Base-by-base conservation (phyloP, 1,140 invertebrate species). In the Drosophila murphyi region DNA sequence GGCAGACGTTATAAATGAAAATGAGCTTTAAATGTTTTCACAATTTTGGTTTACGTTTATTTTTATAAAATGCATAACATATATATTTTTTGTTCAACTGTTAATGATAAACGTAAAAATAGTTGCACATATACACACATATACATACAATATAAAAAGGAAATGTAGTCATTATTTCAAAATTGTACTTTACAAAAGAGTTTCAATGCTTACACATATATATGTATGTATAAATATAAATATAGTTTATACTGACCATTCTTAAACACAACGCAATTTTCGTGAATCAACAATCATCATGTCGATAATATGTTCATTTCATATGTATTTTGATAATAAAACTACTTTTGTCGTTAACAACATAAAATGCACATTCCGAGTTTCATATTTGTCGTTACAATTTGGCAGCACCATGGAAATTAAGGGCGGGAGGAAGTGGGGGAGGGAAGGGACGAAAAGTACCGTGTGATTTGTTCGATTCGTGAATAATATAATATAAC, bases 11-110 rank as follows among this genome's bases (percentile, higher is more conserved):
- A 35, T 5, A 43, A 31, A 20, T 41, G 4, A n/a, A 39, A 37
- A 45, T 31, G 29, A 5, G 20, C 20, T 32, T 67, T 7, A 12
- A 12, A 39, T 34, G 0, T 39, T 67, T 65, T 59, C 43, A 54
- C 31, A 62, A 69, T 77, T 73, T 70, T 56, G 39, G 60, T 85
- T 79, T 75, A 78, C 76, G 78, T 88, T 88, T 89, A 83, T 85
- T 88, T 54, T 80, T 85, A 68, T 76, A 75, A 88, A 88, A 88
- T 88, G 50, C 85, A 89, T 88, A 88, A 88, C 85, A 89, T 88
- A 89, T 81, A 78, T 88, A 67, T 59, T 80, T 77, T 85, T 77
- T 85, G 72, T 68, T 78, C 43, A 79, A 79, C 68, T 76, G 68
- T 79, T 77, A 69, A 77, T 77, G 68, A 69, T 77, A 70, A 70